Conservation (phyloP, 2,888 invertebrate genomes). For the Ophion ventricosus region DNA sequence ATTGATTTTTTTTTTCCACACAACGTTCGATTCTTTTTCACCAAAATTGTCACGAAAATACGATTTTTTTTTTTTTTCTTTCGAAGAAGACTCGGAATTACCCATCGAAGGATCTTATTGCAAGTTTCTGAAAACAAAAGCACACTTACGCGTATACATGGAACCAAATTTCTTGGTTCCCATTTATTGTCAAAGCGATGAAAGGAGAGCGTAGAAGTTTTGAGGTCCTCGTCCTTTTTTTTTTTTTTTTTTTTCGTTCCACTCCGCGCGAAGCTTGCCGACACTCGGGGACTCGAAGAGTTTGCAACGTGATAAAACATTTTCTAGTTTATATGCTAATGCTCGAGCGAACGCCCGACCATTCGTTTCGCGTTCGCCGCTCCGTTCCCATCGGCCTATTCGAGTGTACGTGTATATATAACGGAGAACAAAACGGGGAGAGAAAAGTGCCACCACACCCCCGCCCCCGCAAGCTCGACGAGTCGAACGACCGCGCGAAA, state of each 20-base stretch:
- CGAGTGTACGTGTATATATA: slow-evolving; percentile 21
- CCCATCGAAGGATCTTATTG: too few species aligned
- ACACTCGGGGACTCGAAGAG: slow-evolving; percentile 53
- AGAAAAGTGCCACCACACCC: too few species aligned
- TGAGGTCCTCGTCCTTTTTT: slow-evolving; percentile 31
- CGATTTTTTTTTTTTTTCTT: too few species aligned
- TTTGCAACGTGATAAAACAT: slow-evolving; percentile 70
- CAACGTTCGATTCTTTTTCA: too few species aligned
- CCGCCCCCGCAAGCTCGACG: slow-evolving; percentile 49
- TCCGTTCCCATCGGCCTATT: slow-evolving; percentile 58
- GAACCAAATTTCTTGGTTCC: slow-evolving; percentile 43
- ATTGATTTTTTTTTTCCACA: too few species aligned
- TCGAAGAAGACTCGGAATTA: too few species aligned
- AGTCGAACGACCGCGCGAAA: slow-evolving; percentile 54
- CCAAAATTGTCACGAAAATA: too few species aligned
- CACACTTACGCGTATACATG: not conserved
- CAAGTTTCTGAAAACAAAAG: too few species aligned
- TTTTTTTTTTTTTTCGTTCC: too few species aligned
- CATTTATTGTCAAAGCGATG: slow-evolving; percentile 55
- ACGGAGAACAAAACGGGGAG: slow-evolving; percentile 2
- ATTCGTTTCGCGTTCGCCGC: slow-evolving; percentile 58
- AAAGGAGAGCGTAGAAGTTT: slow-evolving; percentile 31
- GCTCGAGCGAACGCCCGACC: slow-evolving; percentile 55
- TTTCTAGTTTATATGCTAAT: slow-evolving; percentile 75
- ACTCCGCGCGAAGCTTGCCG: slow-evolving; percentile 47